Conservation (phyloP, 2,888 invertebrate genomes). For the Melanargia galathea region DNA sequence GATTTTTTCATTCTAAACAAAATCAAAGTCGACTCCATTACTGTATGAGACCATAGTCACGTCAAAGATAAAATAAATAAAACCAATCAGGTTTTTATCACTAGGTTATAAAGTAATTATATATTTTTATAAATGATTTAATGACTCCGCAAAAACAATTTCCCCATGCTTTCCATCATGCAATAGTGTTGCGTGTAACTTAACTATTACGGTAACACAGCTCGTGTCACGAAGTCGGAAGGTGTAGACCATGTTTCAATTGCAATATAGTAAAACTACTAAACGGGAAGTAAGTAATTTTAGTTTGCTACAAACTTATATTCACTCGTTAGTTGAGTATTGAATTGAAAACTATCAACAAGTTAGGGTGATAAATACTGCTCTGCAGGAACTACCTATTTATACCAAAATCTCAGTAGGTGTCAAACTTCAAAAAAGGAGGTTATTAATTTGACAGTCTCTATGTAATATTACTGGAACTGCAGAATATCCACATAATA, state of each 20-base stretch:
- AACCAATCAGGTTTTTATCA: too few relatives aligned
- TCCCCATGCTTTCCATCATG: slow-evolving; percentile 6
- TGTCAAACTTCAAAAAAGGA: too few relatives aligned
- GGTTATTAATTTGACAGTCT: too few relatives aligned
- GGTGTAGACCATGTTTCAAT: slow-evolving; percentile 26
- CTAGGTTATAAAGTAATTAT: background rate
- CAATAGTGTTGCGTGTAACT: slow-evolving; percentile 18
- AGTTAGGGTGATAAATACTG: background rate
- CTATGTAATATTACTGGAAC: too few relatives aligned
- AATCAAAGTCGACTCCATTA: too few relatives aligned
- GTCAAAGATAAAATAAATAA: too few relatives aligned
- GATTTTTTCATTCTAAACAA: too few relatives aligned
- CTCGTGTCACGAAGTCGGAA: slow-evolving; percentile 17
- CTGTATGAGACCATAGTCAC: too few relatives aligned
- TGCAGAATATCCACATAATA: too few relatives aligned
- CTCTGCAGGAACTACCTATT: too few relatives aligned
- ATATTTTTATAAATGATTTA: slow-evolving; percentile 6
- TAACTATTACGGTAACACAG: slow-evolving; percentile 20
- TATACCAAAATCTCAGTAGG: too few relatives aligned
- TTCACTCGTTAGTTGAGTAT: slow-evolving; percentile 14
- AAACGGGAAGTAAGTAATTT: slow-evolving; percentile 19
- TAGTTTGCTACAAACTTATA: slow-evolving; percentile 24
- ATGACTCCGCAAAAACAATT: background rate
- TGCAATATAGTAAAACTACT: slow-evolving; percentile 22
- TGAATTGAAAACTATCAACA: background rate